Evolutionary conservation across 2,888 invertebrate species (phyloP).

Genomic region (Caprella mutica): DNA sequence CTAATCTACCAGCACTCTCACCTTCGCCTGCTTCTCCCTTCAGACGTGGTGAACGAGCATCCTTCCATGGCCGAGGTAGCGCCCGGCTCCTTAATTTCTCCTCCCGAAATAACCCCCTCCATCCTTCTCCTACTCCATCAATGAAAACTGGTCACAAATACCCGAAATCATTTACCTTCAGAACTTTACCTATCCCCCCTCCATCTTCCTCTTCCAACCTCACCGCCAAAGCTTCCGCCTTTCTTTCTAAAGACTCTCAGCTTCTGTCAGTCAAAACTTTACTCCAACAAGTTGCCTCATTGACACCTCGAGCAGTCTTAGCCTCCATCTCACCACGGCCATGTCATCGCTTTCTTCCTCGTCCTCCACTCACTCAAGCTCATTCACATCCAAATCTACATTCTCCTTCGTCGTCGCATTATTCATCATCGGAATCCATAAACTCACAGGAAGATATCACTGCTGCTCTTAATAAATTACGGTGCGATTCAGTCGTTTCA

Average conservation of each 20-base stretch:
- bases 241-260: conserved; percentile 15
- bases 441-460: neutral
- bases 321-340: conserved; percentile 19
- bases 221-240: conserved; percentile 7
- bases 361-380: conserved; percentile 9
- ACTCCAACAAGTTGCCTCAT: conserved; percentile 29
- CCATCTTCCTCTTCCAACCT: conserved; percentile 3
- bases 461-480: neutral
- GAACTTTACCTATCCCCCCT: neutral
- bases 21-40: conserved; percentile 20
- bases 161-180: conserved; percentile 5
- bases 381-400: conserved; percentile 14
- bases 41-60: conserved; percentile 31
- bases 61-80: conserved; percentile 35
- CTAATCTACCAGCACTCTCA: conserved; percentile 12
- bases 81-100: conserved; percentile 18
- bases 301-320: conserved; percentile 26
- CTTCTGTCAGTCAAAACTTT: conserved; percentile 30
- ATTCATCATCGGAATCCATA: conserved; percentile 3
- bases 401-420: conserved; percentile 9
- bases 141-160: conserved; percentile 2
- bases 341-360: conserved; percentile 24
- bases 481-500: neutral
- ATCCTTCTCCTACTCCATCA: conserved; percentile 8
- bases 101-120: neutral